phyloP scores from a whole-genome alignment of 2,113 vertebrate genomes.

The Elanoides forficatus region DNA sequence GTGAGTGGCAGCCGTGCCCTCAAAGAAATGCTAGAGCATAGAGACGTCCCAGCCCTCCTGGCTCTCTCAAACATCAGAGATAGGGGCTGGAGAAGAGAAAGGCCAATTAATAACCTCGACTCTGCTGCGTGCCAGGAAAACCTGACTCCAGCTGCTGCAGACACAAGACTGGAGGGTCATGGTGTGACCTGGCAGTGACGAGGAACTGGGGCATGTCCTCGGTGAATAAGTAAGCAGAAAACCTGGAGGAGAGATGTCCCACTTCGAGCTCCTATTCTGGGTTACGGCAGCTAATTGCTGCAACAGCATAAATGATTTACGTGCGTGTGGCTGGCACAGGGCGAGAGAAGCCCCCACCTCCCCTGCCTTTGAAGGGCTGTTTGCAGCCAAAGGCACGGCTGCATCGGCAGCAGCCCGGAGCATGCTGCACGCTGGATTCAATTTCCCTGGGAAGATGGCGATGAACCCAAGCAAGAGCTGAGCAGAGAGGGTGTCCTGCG shows the following conservation, averaged over 20 bases:
- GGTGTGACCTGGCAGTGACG: neutral
- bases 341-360: neutral
- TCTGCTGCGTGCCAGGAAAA: neutral
- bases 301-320: neutral
- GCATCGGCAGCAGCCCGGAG: neutral
- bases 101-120: neutral
- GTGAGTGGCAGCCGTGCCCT: neutral
- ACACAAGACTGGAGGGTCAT: accelerated
- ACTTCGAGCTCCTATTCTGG: neutral
- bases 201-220: neutral
- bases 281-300: neutral
- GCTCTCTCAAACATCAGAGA: neutral
- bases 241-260: neutral
- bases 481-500: neutral
- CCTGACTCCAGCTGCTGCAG: neutral
- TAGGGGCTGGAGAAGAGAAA: neutral
- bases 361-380: neutral
- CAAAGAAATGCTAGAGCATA: neutral
- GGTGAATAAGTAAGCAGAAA: neutral
- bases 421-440: neutral
- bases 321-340: neutral
- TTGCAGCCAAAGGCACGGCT: slow-evolving; percentile 3
- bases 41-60: neutral
- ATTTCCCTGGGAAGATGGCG: slow-evolving; percentile 26
- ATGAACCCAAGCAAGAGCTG: slow-evolving; percentile 26